A percentile compares a stretch with the other conserved stretches of the same genome.
Conservation (phyloP, 2,797 vertebrate species). For the Siniperca undulata region DNA sequence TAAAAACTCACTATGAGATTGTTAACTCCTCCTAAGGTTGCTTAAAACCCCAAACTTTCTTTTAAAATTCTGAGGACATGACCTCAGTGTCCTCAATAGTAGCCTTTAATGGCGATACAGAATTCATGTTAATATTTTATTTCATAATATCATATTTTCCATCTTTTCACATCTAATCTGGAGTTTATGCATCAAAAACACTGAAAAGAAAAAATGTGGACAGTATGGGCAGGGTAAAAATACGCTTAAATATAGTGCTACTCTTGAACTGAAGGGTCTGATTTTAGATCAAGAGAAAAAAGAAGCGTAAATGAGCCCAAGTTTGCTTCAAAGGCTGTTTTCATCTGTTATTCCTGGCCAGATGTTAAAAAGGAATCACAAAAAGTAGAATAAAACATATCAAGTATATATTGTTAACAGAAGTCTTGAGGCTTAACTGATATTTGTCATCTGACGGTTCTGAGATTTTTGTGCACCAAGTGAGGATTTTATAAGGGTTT, state of each 20-base stretch:
- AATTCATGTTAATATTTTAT: not conserved
- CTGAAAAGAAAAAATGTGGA: not conserved
- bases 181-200: not conserved
- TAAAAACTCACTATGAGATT: not conserved
- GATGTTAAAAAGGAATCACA: not conserved
- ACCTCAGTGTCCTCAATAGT: not conserved
- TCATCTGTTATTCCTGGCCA: not conserved
- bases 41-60: not conserved
- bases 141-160: slow-evolving; percentile 1
- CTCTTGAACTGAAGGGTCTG: not conserved
- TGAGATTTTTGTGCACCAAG: not conserved
- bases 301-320: not conserved
- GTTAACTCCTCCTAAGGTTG: not conserved
- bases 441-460: not conserved
- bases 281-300: not conserved
- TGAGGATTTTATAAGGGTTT: not conserved
- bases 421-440: not conserved
- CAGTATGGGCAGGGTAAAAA: not conserved
- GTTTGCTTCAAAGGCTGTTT: not conserved
- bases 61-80: not conserved
- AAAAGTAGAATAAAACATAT: not conserved
- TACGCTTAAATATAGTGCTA: not conserved
- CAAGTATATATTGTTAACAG: not conserved
- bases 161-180: slow-evolving; percentile 4
- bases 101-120: not conserved